phyloP scores from a whole-genome alignment of 2,888 invertebrate genomes.

The Linyphia triangularis region DNA sequence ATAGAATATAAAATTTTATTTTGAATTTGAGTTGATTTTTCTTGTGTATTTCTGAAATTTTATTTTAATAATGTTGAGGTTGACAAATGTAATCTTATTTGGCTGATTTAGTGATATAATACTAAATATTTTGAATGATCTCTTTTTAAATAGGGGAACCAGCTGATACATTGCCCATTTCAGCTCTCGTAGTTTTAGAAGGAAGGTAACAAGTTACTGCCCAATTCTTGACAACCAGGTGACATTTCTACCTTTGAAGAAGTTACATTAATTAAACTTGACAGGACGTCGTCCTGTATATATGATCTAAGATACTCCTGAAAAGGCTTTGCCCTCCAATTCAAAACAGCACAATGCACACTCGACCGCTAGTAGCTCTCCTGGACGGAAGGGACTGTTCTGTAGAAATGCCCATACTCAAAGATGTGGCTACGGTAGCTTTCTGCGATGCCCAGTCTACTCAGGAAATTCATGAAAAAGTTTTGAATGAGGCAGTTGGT shows the following conservation, averaged over 20 bases:
- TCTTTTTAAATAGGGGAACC: neutral
- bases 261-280: neutral
- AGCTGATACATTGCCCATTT: neutral
- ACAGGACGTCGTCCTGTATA: neutral
- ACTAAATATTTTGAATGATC: too few species aligned
- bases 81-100: too few species aligned
- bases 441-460: conserved; percentile 99
- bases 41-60: too few species aligned
- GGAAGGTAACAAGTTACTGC: neutral
- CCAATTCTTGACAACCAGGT: neutral
- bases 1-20: too few species aligned
- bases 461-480: conserved; percentile 99
- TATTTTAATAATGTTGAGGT: too few species aligned
- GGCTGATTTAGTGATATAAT: too few species aligned
- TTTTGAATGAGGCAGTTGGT: conserved; percentile 98
- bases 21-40: too few species aligned
- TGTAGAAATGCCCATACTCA: conserved; percentile 99
- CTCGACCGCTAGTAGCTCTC: conserved; percentile 96
- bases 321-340: conserved; percentile 83
- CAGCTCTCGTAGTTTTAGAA: neutral
- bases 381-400: conserved; percentile 99
- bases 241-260: neutral
- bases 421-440: conserved; percentile 99
- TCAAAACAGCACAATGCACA: conserved; percentile 90
- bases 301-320: neutral